A percentile compares a stretch with the other conserved stretches of the same genome.
Conservation (phyloP, 2,888 invertebrate species). For the Tetrapedia diversipes region DNA sequence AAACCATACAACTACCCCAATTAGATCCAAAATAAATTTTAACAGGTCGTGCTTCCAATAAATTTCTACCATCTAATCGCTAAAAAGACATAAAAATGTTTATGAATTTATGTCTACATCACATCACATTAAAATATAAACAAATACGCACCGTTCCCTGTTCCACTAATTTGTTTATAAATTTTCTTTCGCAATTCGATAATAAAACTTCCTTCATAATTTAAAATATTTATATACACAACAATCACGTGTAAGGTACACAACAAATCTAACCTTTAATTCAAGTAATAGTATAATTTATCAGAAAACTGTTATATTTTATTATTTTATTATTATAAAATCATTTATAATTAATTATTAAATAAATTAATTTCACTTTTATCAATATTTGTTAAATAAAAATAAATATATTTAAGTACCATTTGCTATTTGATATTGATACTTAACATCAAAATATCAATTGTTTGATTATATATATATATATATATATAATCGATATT, state of each 20-base stretch:
- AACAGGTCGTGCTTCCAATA: constrained; percentile 89
- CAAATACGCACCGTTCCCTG: constrained; percentile 86
- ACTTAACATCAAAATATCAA: neutral
- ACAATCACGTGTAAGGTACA: constrained; percentile 25
- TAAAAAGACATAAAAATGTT: constrained; percentile 81
- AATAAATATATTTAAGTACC: constrained; percentile 7
- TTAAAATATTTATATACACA: constrained; percentile 26
- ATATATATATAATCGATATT: constrained; percentile 30
- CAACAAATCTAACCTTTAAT: constrained; percentile 32
- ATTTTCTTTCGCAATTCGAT: constrained; percentile 89
- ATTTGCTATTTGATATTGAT: constrained; percentile 12
- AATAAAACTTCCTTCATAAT: constrained; percentile 87
- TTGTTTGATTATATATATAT: too few relatives aligned
- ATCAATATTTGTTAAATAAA: neutral
- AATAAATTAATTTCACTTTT: neutral
- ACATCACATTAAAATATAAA: constrained; percentile 12
- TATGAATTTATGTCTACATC: neutral
- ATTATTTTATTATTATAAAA: neutral
- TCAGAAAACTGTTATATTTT: neutral
- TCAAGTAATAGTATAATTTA: neutral
- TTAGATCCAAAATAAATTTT: constrained; percentile 91
- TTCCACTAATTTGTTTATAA: constrained; percentile 86
- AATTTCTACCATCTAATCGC: constrained; percentile 91
- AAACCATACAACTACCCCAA: constrained; percentile 91
- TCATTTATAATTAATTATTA: neutral